These are phyloP conservation scores for Brachionus asplanchnoidis DNA, from an alignment of 1,140 invertebrate genomes.

Conservation along the genomic window DNA sequence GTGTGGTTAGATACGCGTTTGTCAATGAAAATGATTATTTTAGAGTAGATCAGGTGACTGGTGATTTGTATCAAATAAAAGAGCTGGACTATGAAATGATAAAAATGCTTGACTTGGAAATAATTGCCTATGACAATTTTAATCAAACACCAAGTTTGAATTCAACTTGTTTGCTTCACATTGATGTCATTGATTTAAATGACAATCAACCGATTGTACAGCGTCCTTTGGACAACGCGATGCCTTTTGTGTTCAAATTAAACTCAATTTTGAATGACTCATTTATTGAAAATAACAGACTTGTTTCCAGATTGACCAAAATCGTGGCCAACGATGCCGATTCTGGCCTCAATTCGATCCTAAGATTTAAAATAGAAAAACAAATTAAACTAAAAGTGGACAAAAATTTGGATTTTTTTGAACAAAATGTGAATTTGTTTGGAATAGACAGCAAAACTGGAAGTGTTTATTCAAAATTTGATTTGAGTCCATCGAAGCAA, in stretches of 20 bases:
- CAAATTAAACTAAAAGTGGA: slow-evolving; percentile 8
- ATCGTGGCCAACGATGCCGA: not conserved
- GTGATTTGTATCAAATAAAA: slow-evolving; percentile 20
- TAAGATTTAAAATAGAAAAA: slow-evolving; percentile 38
- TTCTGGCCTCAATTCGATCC: not conserved
- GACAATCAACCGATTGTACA: not conserved
- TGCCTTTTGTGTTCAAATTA: not conserved
- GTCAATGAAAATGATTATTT: slow-evolving; percentile 30
- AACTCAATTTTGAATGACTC: not conserved
- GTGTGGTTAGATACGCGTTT: not conserved
- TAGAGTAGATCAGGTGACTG: not conserved
- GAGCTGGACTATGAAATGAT: slow-evolving; percentile 14
- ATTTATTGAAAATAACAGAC: not conserved
- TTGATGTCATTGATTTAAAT: slow-evolving; percentile 27
- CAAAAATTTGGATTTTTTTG: not conserved
- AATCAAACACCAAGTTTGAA: slow-evolving; percentile 26
- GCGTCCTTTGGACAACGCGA: not conserved
- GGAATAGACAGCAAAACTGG: slow-evolving; percentile 17
- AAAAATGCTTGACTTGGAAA: not conserved
- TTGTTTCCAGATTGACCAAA: not conserved
- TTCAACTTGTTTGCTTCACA: slow-evolving; percentile 24
- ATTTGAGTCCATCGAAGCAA: not conserved
- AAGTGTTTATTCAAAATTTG: not conserved
- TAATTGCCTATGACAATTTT: slow-evolving; percentile 35
- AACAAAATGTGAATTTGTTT: not conserved